Percentiles rank a stretch among this genome's conserved stretches.
These are phyloP conservation scores for Tachysurus vachellii DNA, from an alignment of 2,113 vertebrate genomes.

Conservation along the genomic window DNA sequence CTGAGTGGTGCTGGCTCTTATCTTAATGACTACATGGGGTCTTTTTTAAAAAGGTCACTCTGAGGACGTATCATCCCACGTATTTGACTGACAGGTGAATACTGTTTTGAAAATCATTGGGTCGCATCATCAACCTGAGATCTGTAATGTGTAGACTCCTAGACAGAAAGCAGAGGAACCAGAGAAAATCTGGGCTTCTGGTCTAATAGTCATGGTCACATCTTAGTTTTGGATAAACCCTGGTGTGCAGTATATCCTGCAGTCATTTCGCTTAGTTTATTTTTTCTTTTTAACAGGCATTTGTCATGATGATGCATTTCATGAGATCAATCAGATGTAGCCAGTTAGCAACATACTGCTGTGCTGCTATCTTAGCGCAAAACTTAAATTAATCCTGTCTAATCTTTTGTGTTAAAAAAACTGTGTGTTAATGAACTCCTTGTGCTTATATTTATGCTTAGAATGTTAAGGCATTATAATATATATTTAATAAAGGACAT, in stretches of 20 bases:
- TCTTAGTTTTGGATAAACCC: background rate
- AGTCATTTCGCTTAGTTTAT: background rate
- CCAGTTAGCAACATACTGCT: too few species aligned
- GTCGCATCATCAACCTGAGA: background rate
- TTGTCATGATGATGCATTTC: too few species aligned
- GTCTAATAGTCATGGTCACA: background rate
- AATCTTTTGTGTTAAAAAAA: background rate
- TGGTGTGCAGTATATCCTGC: background rate
- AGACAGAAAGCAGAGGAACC: background rate
- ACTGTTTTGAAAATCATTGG: background rate
- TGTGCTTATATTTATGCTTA: background rate
- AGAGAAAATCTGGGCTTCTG: background rate
- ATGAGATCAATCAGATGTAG: background rate
- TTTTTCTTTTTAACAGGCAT: background rate
- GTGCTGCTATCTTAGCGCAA: too few species aligned
- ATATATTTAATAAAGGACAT: background rate
- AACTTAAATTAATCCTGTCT: too few species aligned
- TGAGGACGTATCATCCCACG: constrained; percentile 32
- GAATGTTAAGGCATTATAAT: background rate
- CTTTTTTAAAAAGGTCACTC: constrained; percentile 72
- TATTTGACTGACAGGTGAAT: constrained; percentile 33
- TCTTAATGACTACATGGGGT: constrained; percentile 74
- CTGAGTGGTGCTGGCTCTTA: constrained; percentile 68
- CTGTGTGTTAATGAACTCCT: background rate
- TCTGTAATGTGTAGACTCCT: background rate